Conservation (phyloP, 2,113 vertebrate genomes). For the Albula glossodonta region DNA sequence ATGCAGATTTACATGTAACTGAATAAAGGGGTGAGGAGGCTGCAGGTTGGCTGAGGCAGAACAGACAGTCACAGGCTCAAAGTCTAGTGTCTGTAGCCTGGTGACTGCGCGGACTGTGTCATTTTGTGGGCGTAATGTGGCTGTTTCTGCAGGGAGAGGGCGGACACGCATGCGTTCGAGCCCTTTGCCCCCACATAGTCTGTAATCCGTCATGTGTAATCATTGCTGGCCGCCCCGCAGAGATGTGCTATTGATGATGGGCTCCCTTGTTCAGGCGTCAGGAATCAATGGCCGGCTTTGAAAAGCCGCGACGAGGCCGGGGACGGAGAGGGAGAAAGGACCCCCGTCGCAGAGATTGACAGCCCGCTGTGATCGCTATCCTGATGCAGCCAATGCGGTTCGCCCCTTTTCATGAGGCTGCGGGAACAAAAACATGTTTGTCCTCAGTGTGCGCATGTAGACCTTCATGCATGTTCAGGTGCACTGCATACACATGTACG, state of each 20-base stretch:
- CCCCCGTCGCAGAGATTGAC: background rate
- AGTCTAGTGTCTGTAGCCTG: background rate
- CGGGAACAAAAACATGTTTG: background rate
- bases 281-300: constrained; percentile 22
- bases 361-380: constrained; percentile 18
- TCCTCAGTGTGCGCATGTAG: background rate
- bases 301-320: constrained; percentile 14
- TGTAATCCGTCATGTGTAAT: background rate
- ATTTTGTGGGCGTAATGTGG: background rate
- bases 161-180: background rate
- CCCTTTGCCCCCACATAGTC: background rate
- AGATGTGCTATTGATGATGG: background rate
- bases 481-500: too few relatives aligned
- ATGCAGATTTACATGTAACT: too few relatives aligned
- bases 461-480: too few relatives aligned
- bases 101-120: background rate
- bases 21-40: too few relatives aligned
- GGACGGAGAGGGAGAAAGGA: background rate
- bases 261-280: background rate
- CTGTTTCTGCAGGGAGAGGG: background rate
- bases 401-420: background rate
- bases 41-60: too few relatives aligned
- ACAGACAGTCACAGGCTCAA: too few relatives aligned
- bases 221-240: background rate
- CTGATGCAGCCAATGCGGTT: background rate